phyloP scores from a whole-genome alignment of 2,888 invertebrate genomes.

The Himalopsyche tibetana region DNA sequence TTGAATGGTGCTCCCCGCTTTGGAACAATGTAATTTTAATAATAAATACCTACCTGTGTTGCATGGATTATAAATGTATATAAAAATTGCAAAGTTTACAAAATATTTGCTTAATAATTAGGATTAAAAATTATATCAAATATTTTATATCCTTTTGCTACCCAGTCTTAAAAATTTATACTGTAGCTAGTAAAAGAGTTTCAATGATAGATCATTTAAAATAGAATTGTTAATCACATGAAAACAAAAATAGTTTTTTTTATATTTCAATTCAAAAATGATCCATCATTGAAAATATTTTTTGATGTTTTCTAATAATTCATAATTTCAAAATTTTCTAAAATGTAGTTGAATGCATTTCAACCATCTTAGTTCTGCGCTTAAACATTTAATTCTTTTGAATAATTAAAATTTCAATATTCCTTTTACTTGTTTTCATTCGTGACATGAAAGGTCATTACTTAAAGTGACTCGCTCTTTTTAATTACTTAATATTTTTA shows the following conservation, averaged over 20 bases:
- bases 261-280: neutral
- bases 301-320: slow-evolving; percentile 17
- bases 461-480: no score
- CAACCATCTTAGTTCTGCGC: no score
- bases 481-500: no score
- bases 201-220: slow-evolving; percentile 12
- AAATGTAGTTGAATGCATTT: no score
- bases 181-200: slow-evolving; percentile 12
- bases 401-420: no score
- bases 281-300: slow-evolving; percentile 37
- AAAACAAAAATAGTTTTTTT: neutral
- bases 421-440: no score
- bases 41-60: slow-evolving; percentile 22
- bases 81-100: slow-evolving; percentile 13
- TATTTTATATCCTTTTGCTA: slow-evolving; percentile 38
- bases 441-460: no score
- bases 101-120: slow-evolving; percentile 16
- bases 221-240: neutral
- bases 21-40: slow-evolving; percentile 26
- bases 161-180: slow-evolving; percentile 17
- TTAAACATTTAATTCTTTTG: no score
- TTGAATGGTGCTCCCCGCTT: slow-evolving; percentile 36
- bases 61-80: slow-evolving; percentile 12
- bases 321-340: no score
- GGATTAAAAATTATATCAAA: neutral